Base-by-base conservation (phyloP, 2,797 vertebrate genomes). In the Esox lucius region DNA sequence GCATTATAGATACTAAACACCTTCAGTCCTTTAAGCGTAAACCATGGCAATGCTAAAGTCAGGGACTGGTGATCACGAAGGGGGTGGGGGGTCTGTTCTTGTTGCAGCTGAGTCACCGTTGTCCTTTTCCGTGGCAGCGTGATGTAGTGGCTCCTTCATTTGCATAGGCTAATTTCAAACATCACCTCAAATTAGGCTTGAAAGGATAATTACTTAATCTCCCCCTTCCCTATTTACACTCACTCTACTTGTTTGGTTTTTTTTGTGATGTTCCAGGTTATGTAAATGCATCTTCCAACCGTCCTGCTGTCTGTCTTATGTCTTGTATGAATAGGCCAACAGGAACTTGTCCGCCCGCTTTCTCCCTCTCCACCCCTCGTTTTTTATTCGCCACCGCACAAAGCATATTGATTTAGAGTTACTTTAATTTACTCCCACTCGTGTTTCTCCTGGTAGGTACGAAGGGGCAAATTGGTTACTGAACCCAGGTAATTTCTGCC, bases 101-200 rank as follows among this genome's bases (percentile, higher is more conserved):
- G 89, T 83, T 77, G 86, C 81, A 87, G 79, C 79, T 85, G 86
- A 92, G 89, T 86, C 86, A 84, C 85, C 49, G 80, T 73, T 70
- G 85, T 87, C 89, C 93, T 94, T 92, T 61, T 39, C 51, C 3
- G 51, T 56, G 19, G 19, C n/a, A 4, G 77, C 91, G 91, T 89
- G 91, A 93, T 94, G 94, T 93, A 93, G 42, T 46, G 42, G 93
- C 90, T 92, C 92, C 91, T 94, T 94, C 91, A 95, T 96, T 96
- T 95, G 90, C 94, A 95, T 95, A 96, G 95, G 95, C 97, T 98
- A 96, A 97, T 97, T 97, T 96, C 95, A 94, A 96, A 95, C 93
- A 94, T 94, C 94, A 95, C 92, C 91, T 94, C 93, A 96, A 96
- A 96, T 96, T 96, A 96, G 92, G 92, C 94, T 95, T 95, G 95